Conservation (phyloP, 2,888 invertebrate species). For the Capitulum mitella region DNA sequence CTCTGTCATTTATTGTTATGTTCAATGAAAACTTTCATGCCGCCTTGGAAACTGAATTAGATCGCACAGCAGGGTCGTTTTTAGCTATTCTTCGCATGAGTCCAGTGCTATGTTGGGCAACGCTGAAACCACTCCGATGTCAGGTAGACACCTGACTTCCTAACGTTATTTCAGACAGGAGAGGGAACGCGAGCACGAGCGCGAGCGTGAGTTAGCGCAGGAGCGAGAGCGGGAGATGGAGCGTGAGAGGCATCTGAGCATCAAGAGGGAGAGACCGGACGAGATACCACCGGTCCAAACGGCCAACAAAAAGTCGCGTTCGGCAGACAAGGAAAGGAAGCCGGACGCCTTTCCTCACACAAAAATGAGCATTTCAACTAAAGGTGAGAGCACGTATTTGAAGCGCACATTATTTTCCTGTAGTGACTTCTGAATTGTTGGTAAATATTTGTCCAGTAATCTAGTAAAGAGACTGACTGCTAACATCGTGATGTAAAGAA, state of each 20-base stretch:
- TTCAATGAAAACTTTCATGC: no score
- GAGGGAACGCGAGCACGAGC: not conserved
- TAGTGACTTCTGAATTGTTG: no score
- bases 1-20: no score
- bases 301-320: not conserved
- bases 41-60: no score
- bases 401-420: no score
- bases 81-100: no score
- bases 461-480: not conserved
- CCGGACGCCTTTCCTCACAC: not conserved
- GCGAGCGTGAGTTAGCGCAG: conserved; percentile 28
- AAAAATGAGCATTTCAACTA: conserved; percentile 49
- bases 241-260: not conserved
- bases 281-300: not conserved
- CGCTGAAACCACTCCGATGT: no score
- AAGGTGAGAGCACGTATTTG: conserved; percentile 66
- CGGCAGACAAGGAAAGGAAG: not conserved
- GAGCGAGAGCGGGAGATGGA: conserved; percentile 40
- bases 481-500: no score
- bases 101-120: no score
- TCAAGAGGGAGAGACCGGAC: conserved; percentile 38
- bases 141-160: no score
- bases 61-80: no score
- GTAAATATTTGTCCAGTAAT: conserved; percentile 30
- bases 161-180: not conserved